Conservation (phyloP, 2,797 vertebrate species). For the Gorsachius magnificus region DNA sequence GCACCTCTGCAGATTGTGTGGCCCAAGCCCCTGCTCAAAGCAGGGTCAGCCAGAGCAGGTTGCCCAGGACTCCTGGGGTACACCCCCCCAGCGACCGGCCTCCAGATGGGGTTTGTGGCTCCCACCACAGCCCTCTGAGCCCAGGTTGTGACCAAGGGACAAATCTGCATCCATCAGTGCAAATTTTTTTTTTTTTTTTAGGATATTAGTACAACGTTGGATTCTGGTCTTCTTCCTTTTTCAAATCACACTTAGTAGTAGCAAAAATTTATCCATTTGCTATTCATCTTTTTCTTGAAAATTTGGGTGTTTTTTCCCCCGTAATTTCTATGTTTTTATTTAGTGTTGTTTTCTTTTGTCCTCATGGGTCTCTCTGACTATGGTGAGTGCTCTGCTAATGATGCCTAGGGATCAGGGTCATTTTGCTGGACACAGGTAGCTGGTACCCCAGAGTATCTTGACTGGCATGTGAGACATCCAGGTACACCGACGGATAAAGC, state of each 20-base stretch:
- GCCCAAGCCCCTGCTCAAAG: neutral
- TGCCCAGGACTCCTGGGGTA: neutral
- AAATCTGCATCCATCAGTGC: neutral
- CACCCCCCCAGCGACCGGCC: too few relatives aligned
- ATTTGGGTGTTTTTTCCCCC: fast-evolving
- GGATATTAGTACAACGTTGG: neutral
- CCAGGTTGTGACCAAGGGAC: neutral
- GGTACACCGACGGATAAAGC: neutral
- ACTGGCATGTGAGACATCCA: neutral
- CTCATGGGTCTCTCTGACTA: neutral
- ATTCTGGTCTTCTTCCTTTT: neutral
- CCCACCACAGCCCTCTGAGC: neutral
- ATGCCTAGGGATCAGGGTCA: neutral
- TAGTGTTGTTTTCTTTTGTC: neutral
- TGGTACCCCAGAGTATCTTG: neutral
- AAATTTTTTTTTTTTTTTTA: neutral
- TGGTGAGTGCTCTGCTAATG: neutral
- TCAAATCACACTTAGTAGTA: neutral
- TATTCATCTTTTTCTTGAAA: neutral
- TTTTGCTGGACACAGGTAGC: neutral
- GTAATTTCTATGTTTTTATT: neutral
- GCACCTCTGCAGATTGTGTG: neutral
- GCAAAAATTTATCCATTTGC: neutral
- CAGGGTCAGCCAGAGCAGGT: fast-evolving
- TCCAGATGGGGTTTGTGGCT: neutral